Conservation (phyloP, 2,113 vertebrate genomes). For the Oreochromis aureus region DNA sequence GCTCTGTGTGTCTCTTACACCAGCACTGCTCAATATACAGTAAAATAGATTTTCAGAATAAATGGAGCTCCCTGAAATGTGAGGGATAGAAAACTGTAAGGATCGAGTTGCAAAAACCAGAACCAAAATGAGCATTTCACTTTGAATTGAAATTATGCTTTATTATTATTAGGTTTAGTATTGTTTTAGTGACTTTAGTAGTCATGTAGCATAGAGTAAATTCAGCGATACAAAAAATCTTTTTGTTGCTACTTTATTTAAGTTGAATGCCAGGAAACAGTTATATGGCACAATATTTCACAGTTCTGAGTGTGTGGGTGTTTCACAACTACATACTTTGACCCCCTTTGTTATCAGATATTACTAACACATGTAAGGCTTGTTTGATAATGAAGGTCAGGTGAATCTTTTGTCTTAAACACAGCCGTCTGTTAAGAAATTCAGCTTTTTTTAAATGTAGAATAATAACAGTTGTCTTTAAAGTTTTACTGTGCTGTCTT, state of each 20-base stretch:
- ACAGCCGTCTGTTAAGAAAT: background rate
- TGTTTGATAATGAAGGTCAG: constrained; percentile 12
- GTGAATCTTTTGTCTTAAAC: constrained; percentile 12
- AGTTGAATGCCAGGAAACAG: background rate
- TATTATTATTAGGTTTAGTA: background rate
- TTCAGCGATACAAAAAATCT: background rate
- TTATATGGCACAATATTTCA: background rate
- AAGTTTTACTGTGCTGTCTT: background rate
- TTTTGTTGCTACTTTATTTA: background rate
- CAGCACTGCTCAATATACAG: background rate
- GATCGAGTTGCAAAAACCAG: background rate
- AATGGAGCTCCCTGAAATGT: background rate
- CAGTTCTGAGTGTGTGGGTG: background rate
- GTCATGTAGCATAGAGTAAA: background rate
- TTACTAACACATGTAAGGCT: background rate
- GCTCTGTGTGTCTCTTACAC: background rate
- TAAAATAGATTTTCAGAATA: background rate
- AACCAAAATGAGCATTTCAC: background rate
- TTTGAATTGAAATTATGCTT: background rate
- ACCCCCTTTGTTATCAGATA: background rate
- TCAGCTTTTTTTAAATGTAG: background rate
- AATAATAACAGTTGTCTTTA: background rate
- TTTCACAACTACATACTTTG: background rate
- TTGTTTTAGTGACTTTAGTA: background rate
- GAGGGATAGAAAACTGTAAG: background rate